A percentile compares a stretch with the other conserved stretches of the same genome.
Evolutionary conservation across 2,888 invertebrate genomes (phyloP).

Genomic region (Cheilosia variabilis): DNA sequence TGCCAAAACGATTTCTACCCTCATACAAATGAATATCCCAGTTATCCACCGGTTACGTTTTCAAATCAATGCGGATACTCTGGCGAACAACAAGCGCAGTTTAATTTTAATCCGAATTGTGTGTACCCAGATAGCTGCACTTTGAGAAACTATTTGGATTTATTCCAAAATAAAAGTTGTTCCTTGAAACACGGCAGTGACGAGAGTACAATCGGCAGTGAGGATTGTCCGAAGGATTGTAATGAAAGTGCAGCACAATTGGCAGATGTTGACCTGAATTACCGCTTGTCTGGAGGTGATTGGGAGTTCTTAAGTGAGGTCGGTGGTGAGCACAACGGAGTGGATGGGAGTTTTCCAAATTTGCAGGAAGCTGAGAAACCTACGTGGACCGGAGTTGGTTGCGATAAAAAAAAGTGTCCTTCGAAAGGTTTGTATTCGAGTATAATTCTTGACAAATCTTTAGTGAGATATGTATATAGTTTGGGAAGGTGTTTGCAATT

Average conservation of each 20-base stretch:
- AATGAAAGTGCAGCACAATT: conserved; percentile 34
- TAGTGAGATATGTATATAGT: too few species aligned
- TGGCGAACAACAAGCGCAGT: conserved; percentile 45
- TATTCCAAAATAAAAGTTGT: conserved; percentile 61
- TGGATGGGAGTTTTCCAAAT: conserved; percentile 10
- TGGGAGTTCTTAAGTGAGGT: conserved; percentile 57
- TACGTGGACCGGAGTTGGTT: conserved; percentile 16
- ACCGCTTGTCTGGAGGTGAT: conserved; percentile 41
- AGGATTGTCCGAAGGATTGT: conserved; percentile 53
- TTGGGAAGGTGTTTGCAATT: too few species aligned
- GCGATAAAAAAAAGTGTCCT: neutral
- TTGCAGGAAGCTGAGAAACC: conserved; percentile 12
- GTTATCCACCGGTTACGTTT: conserved; percentile 35
- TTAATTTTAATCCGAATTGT: conserved; percentile 50
- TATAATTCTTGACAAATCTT: neutral
- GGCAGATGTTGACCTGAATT: conserved; percentile 37
- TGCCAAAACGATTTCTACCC: conserved; percentile 39
- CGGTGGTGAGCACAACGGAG: conserved; percentile 16
- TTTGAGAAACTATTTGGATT: conserved; percentile 65
- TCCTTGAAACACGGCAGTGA: conserved; percentile 49
- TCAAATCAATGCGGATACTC: conserved; percentile 58
- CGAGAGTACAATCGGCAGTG: conserved; percentile 67
- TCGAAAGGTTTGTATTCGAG: conserved; percentile 34
- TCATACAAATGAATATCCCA: conserved; percentile 49
- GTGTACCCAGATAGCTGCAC: conserved; percentile 46